phyloP scores from a whole-genome alignment of 2,888 invertebrate genomes.

The Aphodius sticticus region DNA sequence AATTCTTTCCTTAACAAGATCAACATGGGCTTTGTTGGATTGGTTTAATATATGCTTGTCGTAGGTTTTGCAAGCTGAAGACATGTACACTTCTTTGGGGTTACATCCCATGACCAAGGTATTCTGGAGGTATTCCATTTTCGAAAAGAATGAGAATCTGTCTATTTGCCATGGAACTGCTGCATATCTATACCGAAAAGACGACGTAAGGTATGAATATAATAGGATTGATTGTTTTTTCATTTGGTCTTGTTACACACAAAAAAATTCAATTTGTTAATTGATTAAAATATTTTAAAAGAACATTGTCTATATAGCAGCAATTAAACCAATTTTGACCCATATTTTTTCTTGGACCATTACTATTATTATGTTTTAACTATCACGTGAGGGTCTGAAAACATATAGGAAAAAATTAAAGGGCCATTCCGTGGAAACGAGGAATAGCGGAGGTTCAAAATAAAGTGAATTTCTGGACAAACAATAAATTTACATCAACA shows the following conservation, averaged over 20 bases:
- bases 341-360: too few species aligned
- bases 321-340: too few species aligned
- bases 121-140: conserved; percentile 71
- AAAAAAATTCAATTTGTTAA: too few species aligned
- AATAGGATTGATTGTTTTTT: not conserved
- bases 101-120: conserved; percentile 67
- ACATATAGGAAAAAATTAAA: too few species aligned
- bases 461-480: too few species aligned
- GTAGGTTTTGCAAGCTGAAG: conserved; percentile 68
- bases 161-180: conserved; percentile 75
- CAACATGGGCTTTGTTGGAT: not conserved
- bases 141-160: conserved; percentile 56
- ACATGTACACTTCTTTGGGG: conserved; percentile 73
- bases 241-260: too few species aligned
- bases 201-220: conserved; percentile 68
- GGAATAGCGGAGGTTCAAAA: too few species aligned
- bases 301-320: too few species aligned
- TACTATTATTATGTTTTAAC: too few species aligned
- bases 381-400: too few species aligned
- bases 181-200: conserved; percentile 72
- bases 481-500: too few species aligned
- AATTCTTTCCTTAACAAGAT: conserved; percentile 5
- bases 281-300: not conserved
- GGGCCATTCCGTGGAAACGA: too few species aligned
- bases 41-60: conserved; percentile 14